A percentile compares a stretch with the other conserved stretches of the same genome.
phyloP scores from a whole-genome alignment of 1,140 invertebrate genomes.

The roundworm (Caenorhabditis elegans) region DNA sequence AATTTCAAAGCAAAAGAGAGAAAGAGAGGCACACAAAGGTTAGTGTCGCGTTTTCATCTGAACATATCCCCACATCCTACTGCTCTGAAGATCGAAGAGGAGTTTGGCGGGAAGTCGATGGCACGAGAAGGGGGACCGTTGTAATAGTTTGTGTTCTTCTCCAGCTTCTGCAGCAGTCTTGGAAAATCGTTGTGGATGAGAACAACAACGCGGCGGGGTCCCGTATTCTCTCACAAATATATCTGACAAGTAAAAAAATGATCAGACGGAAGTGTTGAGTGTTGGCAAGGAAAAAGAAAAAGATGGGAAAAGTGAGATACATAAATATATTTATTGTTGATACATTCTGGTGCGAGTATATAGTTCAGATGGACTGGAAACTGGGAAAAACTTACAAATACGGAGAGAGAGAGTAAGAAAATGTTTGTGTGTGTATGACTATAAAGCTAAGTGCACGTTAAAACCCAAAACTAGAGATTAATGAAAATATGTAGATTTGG shows the following conservation, averaged over 20 bases:
- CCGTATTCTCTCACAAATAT: neutral
- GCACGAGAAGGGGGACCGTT: neutral
- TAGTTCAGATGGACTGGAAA: too few relatives aligned
- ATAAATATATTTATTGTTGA: neutral
- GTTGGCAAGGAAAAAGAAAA: too few relatives aligned
- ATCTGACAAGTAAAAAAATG: constrained; percentile 21
- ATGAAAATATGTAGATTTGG: neutral
- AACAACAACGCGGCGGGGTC: constrained; percentile 14
- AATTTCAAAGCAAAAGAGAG: too few relatives aligned
- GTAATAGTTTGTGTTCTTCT: constrained; percentile 26
- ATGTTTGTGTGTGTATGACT: neutral
- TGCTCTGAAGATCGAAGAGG: neutral
- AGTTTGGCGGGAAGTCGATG: neutral
- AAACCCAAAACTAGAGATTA: neutral
- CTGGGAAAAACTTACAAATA: too few relatives aligned
- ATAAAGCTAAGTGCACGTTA: neutral
- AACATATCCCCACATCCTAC: neutral
- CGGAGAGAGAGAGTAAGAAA: too few relatives aligned
- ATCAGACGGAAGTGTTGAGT: neutral
- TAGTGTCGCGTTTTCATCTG: constrained; percentile 24
- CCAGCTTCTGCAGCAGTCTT: neutral
- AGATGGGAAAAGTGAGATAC: neutral
- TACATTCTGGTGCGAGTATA: too few relatives aligned
- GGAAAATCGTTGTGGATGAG: neutral
- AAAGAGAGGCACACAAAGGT: neutral